Conservation (phyloP, 2,797 vertebrate genomes). For the Sylvia borin region DNA sequence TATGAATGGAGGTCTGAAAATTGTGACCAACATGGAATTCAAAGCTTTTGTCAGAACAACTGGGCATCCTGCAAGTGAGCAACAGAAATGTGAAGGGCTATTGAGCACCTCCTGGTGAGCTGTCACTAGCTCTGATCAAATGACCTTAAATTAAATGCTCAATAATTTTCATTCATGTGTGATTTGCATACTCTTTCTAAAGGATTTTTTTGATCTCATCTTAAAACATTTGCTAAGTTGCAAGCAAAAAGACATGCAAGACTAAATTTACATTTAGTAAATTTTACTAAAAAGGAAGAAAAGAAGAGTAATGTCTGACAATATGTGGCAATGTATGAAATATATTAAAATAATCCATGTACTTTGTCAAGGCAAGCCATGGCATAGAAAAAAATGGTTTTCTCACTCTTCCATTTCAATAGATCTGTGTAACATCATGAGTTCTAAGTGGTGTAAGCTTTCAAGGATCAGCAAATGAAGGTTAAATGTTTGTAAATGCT, state of each 20-base stretch:
- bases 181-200: background rate
- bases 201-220: background rate
- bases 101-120: background rate
- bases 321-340: background rate
- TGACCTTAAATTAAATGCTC: background rate
- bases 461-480: background rate
- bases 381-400: background rate
- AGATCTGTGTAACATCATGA: background rate
- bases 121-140: background rate
- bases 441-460: background rate
- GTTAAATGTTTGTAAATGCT: background rate
- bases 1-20: slow-evolving; percentile 52
- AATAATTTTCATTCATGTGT: background rate
- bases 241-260: background rate
- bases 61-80: background rate
- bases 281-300: background rate
- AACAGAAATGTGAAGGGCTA: background rate
- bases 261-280: no score
- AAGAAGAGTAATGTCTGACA: background rate
- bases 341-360: background rate
- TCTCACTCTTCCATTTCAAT: background rate
- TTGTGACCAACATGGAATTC: slow-evolving; percentile 41
- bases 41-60: background rate
- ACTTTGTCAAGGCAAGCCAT: background rate
- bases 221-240: background rate